These are phyloP conservation scores for Catharus fuscescens DNA, from an alignment of 2,113 vertebrate species.

Conservation along the genomic window DNA sequence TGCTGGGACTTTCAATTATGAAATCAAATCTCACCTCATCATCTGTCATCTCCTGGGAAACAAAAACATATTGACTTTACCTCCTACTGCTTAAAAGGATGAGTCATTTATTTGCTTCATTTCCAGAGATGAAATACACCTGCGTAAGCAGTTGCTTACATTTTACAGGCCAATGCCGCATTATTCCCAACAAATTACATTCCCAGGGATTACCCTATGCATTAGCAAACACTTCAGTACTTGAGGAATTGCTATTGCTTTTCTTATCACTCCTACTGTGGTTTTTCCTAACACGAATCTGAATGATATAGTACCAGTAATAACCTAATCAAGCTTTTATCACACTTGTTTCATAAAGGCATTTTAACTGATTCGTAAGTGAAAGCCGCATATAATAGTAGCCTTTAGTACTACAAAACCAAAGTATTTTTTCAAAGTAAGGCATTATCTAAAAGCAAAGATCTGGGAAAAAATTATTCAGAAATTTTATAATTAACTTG, in stretches of 20 bases:
- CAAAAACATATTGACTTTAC: neutral
- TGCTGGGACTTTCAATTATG: neutral
- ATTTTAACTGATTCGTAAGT: neutral
- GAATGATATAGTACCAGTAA: neutral
- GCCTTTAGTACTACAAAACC: neutral
- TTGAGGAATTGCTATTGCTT: neutral
- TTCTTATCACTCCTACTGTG: neutral
- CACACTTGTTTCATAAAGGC: neutral
- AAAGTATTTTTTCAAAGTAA: neutral
- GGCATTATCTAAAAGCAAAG: neutral
- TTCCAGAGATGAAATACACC: neutral
- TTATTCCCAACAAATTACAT: neutral
- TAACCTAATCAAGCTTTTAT: neutral
- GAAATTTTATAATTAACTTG: neutral
- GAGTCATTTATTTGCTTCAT: neutral
- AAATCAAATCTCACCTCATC: neutral
- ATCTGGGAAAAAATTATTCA: neutral
- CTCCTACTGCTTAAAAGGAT: neutral
- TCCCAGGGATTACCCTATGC: neutral
- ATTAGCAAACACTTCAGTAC: neutral
- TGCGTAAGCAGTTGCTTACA: neutral
- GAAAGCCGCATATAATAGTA: neutral
- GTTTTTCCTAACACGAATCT: neutral
- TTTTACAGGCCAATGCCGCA: neutral
- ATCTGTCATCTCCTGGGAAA: neutral